Conservation (phyloP, 2,797 vertebrate species). For the Sebastes kiyomatsui region DNA sequence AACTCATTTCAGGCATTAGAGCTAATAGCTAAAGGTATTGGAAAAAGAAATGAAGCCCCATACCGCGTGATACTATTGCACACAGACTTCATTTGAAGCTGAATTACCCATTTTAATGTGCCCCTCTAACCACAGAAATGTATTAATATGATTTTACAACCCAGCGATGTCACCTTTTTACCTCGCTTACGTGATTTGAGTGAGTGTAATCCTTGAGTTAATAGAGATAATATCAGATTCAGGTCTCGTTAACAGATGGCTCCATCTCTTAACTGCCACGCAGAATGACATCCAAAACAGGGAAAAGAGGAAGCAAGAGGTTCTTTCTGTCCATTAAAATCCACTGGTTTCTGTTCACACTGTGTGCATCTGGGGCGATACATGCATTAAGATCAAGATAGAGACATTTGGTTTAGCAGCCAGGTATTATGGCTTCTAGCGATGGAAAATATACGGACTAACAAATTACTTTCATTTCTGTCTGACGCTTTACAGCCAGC, state of each 20-base stretch:
- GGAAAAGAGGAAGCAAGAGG: conserved; percentile 25
- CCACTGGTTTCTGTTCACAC: conserved; percentile 40
- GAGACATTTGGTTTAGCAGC: conserved; percentile 40
- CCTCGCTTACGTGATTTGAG: conserved; percentile 52
- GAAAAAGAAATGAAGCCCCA: conserved; percentile 63
- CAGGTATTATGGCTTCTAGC: conserved; percentile 56
- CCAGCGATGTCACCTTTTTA: conserved; percentile 60
- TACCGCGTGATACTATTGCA: conserved; percentile 39
- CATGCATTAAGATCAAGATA: conserved; percentile 55
- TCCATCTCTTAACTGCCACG: conserved; percentile 50
- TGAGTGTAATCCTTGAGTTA: conserved; percentile 62
- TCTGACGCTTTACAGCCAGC: conserved; percentile 51
- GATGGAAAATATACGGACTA: conserved; percentile 52
- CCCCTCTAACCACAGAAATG: conserved; percentile 65
- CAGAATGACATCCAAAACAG: conserved; percentile 52
- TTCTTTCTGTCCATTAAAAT: conserved; percentile 48
- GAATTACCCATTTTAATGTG: conserved; percentile 71
- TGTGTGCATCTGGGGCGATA: conserved; percentile 32
- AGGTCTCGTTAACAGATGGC: conserved; percentile 59
- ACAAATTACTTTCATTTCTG: conserved; percentile 66
- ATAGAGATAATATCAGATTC: conserved; percentile 69
- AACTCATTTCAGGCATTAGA: conserved; percentile 48
- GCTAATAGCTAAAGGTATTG: conserved; percentile 60
- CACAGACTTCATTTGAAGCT: conserved; percentile 68
- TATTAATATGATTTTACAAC: conserved; percentile 62